These are phyloP conservation scores for Nomada goodeniana DNA, from an alignment of 2,888 invertebrate species.

Conservation along the genomic window DNA sequence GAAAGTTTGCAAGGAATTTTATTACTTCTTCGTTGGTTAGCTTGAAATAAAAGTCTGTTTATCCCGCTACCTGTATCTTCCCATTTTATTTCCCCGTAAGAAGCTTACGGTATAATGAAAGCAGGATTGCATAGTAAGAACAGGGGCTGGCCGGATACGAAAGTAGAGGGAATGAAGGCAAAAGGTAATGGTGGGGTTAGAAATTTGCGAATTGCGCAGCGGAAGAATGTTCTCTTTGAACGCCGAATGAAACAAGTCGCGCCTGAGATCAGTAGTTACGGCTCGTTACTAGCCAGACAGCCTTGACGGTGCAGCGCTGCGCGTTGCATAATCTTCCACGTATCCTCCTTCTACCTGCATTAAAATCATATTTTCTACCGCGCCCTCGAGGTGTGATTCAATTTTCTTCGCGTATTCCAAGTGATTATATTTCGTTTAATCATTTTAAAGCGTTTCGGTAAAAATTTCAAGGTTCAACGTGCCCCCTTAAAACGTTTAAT, in stretches of 20 bases:
- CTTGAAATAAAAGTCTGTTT: not conserved
- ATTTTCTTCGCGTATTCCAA: too few species aligned
- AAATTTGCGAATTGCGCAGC: constrained; percentile 9
- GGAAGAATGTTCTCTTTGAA: not conserved
- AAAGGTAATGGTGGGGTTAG: not conserved
- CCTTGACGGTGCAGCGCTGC: not conserved
- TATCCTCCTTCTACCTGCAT: not conserved
- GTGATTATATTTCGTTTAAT: not conserved
- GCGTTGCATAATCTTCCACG: not conserved
- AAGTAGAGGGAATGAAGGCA: not conserved
- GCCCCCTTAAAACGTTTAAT: not conserved
- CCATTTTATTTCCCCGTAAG: not conserved
- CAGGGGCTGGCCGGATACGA: not conserved
- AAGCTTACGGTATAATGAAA: constrained; percentile 1
- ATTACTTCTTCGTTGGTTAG: not conserved
- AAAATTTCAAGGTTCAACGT: not conserved
- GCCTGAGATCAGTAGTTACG: constrained; percentile 30
- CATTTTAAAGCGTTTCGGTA: not conserved
- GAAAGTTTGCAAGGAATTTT: not conserved
- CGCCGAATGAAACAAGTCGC: not conserved
- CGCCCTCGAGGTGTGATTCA: too few species aligned
- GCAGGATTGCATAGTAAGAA: not conserved
- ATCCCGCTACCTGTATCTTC: not conserved
- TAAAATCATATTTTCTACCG: not conserved
- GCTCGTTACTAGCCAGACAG: constrained; percentile 15